Percentiles rank a stretch among this genome's conserved stretches.
These are phyloP conservation scores for Onychomys arenicola DNA, from an alignment of 2,797 vertebrate species.

Conservation along the genomic window DNA sequence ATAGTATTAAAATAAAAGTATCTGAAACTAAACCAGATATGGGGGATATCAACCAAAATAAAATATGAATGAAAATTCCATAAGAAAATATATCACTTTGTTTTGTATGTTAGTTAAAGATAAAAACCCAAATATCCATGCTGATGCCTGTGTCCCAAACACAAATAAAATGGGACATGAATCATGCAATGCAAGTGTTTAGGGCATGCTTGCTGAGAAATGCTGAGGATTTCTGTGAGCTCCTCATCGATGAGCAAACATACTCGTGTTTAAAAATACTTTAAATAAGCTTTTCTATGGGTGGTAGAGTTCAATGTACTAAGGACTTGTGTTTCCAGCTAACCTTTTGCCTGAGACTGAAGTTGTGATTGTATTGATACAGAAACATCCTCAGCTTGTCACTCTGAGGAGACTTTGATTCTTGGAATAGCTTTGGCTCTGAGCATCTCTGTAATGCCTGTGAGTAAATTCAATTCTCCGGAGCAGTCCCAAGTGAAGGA, in stretches of 20 bases:
- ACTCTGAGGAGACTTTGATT: conserved; percentile 22
- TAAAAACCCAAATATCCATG: background rate
- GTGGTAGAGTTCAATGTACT: background rate
- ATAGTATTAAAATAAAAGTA: background rate
- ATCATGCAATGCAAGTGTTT: background rate
- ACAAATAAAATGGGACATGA: background rate
- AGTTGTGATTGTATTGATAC: background rate
- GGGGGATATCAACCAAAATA: background rate
- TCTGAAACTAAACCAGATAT: background rate
- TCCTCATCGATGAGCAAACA: background rate
- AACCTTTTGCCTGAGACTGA: background rate
- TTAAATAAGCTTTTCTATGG: conserved; percentile 15
- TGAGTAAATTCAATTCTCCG: background rate
- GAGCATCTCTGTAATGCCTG: background rate
- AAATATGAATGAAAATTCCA: background rate
- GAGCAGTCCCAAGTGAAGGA: background rate
- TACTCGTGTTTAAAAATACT: background rate
- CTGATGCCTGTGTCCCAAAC: background rate
- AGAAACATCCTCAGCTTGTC: background rate
- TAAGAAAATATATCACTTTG: background rate
- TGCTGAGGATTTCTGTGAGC: background rate
- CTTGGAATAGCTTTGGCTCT: background rate
- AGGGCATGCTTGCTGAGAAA: background rate
- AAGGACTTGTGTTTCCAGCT: background rate
- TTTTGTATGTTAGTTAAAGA: background rate